These are phyloP conservation scores for Ecdyonurus torrentis DNA, from an alignment of 2,888 invertebrate genomes.

Conservation along the genomic window DNA sequence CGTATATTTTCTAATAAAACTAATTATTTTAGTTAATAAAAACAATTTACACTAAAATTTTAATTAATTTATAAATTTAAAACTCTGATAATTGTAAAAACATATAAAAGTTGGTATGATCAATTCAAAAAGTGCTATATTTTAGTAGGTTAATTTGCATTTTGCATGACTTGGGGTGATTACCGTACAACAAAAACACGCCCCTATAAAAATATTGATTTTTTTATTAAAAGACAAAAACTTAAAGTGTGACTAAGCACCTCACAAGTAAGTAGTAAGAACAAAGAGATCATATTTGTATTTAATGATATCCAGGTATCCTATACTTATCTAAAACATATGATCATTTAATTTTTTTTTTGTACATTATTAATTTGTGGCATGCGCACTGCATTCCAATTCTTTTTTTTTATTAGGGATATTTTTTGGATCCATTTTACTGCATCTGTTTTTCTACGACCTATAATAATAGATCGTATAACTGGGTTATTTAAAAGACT, in stretches of 20 bases:
- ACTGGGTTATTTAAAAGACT: background rate
- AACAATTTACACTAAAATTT: no score
- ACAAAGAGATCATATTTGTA: no score
- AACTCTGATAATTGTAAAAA: no score
- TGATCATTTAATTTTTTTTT: background rate
- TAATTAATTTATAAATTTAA: no score
- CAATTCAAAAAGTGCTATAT: no score
- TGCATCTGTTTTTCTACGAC: background rate
- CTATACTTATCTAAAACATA: background rate
- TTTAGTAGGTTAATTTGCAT: background rate
- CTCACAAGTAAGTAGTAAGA: background rate
- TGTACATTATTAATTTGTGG: background rate
- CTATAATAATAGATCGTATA: no score
- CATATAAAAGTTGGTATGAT: no score
- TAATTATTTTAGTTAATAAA: no score
- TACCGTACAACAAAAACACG: background rate
- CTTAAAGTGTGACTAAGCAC: no score
- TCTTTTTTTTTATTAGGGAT: background rate
- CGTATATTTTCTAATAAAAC: background rate
- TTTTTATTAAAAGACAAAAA: background rate
- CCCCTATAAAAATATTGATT: background rate
- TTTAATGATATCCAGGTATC: no score
- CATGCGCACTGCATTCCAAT: background rate
- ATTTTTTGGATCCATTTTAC: background rate
- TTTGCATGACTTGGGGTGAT: background rate